Evolutionary conservation across 1,140 invertebrate genomes (phyloP), one percentile per base, ranked within the genome.

Genomic region (Drosophila nikananu): DNA sequence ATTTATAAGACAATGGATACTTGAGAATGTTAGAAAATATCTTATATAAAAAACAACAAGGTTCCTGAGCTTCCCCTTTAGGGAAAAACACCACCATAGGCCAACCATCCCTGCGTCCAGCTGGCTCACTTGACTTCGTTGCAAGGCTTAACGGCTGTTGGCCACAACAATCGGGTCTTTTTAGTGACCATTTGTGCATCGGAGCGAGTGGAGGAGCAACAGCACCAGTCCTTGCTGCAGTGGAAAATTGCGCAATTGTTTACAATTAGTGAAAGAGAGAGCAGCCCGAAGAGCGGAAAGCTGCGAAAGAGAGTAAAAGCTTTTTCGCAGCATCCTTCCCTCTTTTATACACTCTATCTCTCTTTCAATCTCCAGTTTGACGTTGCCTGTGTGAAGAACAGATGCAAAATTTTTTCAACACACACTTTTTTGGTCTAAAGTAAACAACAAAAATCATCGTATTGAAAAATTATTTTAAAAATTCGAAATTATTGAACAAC

Each of bases 141-240:
- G 66, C 60, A 62, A 55, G 65, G 61, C 52, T 17, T 19, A 37
- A 37, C 77, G 58, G 72, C 81, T 80, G 25, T 48, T 60, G 77
- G 61, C 77, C 59, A 79, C 63, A 75, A 67, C 52, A 82, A 60
- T 51, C 75, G 32, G 65, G 25, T 52, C 17, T 52, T 65, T 63
- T 82, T 68, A 82, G 83, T 86, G 83, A 66, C 76, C 76, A 76
- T 55, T 86, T 82, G 83, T 86, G 83, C 79, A 86, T 74, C 55
- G 81, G 57, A 46, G 42, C 70, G 77, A 54, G 54, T n/a, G 60
- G 63, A 21, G 37, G 55, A 64, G 35, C 77, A 65, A 49, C 51
- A 63, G 78, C 79, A 67, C 73, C 60, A 75, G 67, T 54, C 61
- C 41, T 25, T 62, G 42, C 57, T 77, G 82, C 73, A 70, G 41